Evolutionary conservation across 2,888 invertebrate genomes (phyloP), one percentile per base, ranked within the genome.

Genomic region (Campaea margaritaria): DNA sequence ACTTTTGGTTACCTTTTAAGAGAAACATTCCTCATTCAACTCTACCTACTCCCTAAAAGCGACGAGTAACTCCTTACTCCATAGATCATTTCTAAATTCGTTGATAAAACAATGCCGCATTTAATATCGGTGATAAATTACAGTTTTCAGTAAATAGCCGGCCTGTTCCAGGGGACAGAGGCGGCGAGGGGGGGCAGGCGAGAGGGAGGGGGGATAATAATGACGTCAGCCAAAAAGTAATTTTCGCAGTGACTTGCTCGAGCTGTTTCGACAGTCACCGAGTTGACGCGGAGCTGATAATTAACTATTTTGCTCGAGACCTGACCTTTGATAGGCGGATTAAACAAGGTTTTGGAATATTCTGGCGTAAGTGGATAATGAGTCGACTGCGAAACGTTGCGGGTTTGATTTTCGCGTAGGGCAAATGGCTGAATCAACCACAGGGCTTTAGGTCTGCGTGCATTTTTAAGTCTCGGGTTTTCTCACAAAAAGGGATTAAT

Each of bases 61-160:
- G 12, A 9, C 47, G 21, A 48, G 48, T 28, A 59, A 38, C 51
- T 39, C 45, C 43, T n/a, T 45, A 39, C 52, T 49, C 50, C 48
- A 53, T 52, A 61, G 52, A 50, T 53, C 45, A 53, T 50, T 53
- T 39, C 58, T 55, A 53, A 54, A 55, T 56, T 55, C 48, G 34
- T 48, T 58, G 51, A 56, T 63, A 56, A 62, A 77, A 78, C 78
- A 82, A 77, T 76, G 72, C 70, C 68, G 74, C 76, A 74, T 82
- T 81, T 82, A 82, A 85, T 83, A 84, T 81, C 70, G 74, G 76
- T 83, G 85, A 85, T 85, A 83, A 85, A 86, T 86, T 83, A 83
- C 81, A 74, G 76, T 76, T 79, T 78, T 74, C 77, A 73, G 77
- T 78, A 79, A 46, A 47, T 15, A 36, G 43, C 39, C n/a, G 51